Evolutionary conservation across 2,113 vertebrate genomes (phyloP).

Genomic region (Hystrix brachyura): DNA sequence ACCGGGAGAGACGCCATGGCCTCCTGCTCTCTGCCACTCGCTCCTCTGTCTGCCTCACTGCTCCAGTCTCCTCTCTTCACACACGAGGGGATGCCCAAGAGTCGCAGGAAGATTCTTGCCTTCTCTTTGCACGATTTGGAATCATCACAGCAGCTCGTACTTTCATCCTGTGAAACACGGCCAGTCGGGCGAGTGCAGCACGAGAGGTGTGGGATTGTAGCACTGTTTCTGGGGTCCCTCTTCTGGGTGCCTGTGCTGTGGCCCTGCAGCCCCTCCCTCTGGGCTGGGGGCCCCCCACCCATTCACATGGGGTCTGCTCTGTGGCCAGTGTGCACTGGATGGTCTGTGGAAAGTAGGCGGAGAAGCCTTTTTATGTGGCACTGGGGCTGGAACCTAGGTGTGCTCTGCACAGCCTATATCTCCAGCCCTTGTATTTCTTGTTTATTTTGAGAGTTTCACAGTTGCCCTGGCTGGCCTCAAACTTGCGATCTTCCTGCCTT

Average conservation of each 20-base stretch:
- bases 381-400: background rate
- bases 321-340: background rate
- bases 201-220: background rate
- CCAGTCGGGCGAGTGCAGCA: background rate
- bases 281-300: rapidly evolving
- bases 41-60: background rate
- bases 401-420: background rate
- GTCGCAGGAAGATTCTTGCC: background rate
- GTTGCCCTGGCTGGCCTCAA: background rate
- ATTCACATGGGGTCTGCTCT: background rate
- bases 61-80: background rate
- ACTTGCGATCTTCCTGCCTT: background rate
- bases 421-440: background rate
- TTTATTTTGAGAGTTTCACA: background rate
- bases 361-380: background rate
- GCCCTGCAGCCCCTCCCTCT: background rate
- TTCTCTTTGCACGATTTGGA: background rate
- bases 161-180: background rate
- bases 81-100: background rate
- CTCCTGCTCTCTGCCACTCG: background rate
- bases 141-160: background rate
- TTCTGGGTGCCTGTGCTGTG: too few species aligned
- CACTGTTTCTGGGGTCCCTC: rapidly evolving
- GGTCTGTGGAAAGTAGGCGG: background rate
- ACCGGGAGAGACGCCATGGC: too few species aligned